phyloP scores from a whole-genome alignment of 2,888 invertebrate genomes.

The Synergus laeviventris region DNA sequence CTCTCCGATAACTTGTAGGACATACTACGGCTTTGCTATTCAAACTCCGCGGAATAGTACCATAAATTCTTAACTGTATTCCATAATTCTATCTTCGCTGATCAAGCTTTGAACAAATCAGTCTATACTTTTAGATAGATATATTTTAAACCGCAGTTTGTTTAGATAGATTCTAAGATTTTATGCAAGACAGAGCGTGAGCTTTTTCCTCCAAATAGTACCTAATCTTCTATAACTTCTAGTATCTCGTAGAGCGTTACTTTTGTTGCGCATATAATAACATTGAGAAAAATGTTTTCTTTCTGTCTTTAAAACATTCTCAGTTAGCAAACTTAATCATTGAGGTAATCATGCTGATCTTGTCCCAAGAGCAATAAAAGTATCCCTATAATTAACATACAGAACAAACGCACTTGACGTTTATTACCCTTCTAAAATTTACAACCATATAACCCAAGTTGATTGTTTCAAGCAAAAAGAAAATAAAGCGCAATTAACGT shows the following conservation, averaged over 20 bases:
- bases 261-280: too few relatives aligned
- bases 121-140: too few relatives aligned
- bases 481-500: constrained; percentile 16
- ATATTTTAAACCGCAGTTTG: background rate
- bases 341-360: constrained; percentile 8
- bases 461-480: constrained; percentile 17
- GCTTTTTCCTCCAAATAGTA: background rate
- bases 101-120: background rate
- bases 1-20: constrained; percentile 71
- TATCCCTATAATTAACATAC: constrained; percentile 35
- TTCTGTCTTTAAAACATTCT: background rate
- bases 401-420: constrained; percentile 23
- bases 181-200: background rate
- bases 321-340: constrained; percentile 3
- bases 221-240: too few relatives aligned
- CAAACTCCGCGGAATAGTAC: constrained; percentile 65
- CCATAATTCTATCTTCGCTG: constrained; percentile 44
- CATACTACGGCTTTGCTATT: constrained; percentile 67
- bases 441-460: constrained; percentile 28
- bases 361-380: constrained; percentile 11
- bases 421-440: constrained; percentile 18
- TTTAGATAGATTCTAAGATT: background rate
- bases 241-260: too few relatives aligned
- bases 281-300: background rate
- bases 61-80: constrained; percentile 64